A percentile compares a stretch with the other conserved stretches of the same genome.
Conservation (phyloP, 2,797 vertebrate genomes). For the Galaxias olidus region DNA sequence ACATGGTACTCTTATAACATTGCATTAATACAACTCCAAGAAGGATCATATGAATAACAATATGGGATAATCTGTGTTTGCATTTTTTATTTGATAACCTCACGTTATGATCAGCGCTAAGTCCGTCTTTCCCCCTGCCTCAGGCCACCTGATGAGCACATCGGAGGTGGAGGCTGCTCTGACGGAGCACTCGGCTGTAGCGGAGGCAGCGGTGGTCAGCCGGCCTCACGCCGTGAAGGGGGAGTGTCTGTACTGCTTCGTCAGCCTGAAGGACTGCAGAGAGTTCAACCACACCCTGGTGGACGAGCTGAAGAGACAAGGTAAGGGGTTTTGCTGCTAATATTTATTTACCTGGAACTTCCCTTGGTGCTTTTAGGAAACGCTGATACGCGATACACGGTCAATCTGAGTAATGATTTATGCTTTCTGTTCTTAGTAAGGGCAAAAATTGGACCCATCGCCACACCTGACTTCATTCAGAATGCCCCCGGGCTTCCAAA, state of each 20-base stretch:
- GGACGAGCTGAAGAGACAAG: conserved; percentile 77
- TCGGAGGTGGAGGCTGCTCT: conserved; percentile 80
- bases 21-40: not conserved
- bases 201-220: conserved; percentile 76
- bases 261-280: conserved; percentile 71
- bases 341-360: no score
- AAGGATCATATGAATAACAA: not conserved
- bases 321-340: conserved; percentile 49
- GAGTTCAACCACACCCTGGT: conserved; percentile 69
- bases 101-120: not conserved
- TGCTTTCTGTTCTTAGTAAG: conserved; percentile 65
- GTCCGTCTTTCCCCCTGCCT: not conserved
- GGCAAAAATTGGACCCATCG: conserved; percentile 83
- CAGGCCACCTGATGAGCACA: conserved; percentile 83
- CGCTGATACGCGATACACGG: no score
- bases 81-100: no score
- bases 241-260: conserved; percentile 81
- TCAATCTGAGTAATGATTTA: not conserved
- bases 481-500: conserved; percentile 81
- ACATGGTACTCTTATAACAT: no score
- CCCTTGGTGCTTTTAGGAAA: no score
- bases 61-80: not conserved
- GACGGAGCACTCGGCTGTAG: conserved; percentile 67
- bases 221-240: conserved; percentile 77
- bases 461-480: conserved; percentile 83